These are phyloP conservation scores for Glaucopsyche alexis DNA, from an alignment of 2,888 invertebrate species.

Conservation along the genomic window DNA sequence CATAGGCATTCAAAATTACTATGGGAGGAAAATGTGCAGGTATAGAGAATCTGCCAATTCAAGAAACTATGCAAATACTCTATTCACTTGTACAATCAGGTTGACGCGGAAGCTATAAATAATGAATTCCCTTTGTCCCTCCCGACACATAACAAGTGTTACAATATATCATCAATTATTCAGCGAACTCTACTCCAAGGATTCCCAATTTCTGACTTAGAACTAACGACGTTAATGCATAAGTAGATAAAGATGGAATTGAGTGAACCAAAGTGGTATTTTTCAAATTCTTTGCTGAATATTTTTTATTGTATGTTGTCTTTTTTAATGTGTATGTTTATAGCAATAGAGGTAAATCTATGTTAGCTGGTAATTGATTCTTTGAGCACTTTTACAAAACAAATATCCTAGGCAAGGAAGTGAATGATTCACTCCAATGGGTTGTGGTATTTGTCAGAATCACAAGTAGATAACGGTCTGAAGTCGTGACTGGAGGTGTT, in stretches of 20 bases:
- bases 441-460: constrained; percentile 34
- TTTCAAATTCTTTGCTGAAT: no score
- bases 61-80: constrained; percentile 1
- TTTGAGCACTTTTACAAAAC: no score
- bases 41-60: background rate
- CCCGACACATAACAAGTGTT: constrained; percentile 25
- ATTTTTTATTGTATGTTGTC: no score
- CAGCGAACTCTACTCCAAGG: constrained; percentile 18
- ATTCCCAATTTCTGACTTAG: constrained; percentile 4
- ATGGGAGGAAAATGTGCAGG: background rate
- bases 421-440: background rate
- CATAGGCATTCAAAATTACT: no score
- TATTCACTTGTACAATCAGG: constrained; percentile 5
- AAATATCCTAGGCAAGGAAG: background rate
- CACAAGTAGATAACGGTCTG: constrained; percentile 38
- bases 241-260: background rate
- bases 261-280: no score
- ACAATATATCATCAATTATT: constrained; percentile 27
- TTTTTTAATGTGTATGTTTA: no score
- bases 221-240: background rate
- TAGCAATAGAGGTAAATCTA: no score
- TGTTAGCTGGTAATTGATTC: no score
- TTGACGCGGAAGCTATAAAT: constrained; percentile 24
- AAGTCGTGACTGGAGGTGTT: constrained; percentile 38
- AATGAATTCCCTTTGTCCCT: constrained; percentile 27